These are phyloP conservation scores for Pangasius macronema DNA, from an alignment of 2,797 vertebrate species.

Conservation along the genomic window DNA sequence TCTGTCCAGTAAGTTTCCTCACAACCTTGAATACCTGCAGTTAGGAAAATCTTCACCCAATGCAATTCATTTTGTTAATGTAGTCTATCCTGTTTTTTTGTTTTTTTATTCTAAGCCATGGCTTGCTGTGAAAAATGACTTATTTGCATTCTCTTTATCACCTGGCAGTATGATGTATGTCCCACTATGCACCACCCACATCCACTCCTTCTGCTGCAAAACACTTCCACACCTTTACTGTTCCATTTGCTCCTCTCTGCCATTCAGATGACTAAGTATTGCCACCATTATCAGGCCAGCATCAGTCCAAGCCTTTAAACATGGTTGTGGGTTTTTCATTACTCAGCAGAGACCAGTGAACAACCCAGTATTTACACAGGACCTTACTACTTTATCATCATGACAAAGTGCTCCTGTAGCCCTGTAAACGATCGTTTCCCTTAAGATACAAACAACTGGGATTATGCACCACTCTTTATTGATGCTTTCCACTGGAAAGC, in stretches of 20 bases:
- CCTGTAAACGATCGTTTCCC: slow-evolving; percentile 56
- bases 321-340: slow-evolving; percentile 50
- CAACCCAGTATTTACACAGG: slow-evolving; percentile 51
- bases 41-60: slow-evolving; percentile 27
- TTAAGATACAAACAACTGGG: slow-evolving; percentile 54
- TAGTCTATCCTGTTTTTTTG: slow-evolving; percentile 32
- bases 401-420: slow-evolving; percentile 54
- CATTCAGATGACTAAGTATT: slow-evolving; percentile 49
- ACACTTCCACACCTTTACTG: slow-evolving; percentile 30
- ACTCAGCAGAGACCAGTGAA: slow-evolving; percentile 47
- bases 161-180: slow-evolving; percentile 39
- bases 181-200: slow-evolving; percentile 24
- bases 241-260: slow-evolving; percentile 41
- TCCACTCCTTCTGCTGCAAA: slow-evolving; percentile 39
- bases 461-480: slow-evolving; percentile 49
- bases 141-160: slow-evolving; percentile 50
- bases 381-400: slow-evolving; percentile 53
- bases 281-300: slow-evolving; percentile 44
- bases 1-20: not conserved
- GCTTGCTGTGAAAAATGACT: slow-evolving; percentile 43
- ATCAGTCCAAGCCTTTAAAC: slow-evolving; percentile 46
- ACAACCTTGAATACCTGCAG: slow-evolving; percentile 23
- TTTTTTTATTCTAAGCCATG: slow-evolving; percentile 32
- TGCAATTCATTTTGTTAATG: slow-evolving; percentile 34
- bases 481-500: slow-evolving; percentile 41